Conservation (phyloP, 2,888 invertebrate genomes). For the Lysandra coridon region DNA sequence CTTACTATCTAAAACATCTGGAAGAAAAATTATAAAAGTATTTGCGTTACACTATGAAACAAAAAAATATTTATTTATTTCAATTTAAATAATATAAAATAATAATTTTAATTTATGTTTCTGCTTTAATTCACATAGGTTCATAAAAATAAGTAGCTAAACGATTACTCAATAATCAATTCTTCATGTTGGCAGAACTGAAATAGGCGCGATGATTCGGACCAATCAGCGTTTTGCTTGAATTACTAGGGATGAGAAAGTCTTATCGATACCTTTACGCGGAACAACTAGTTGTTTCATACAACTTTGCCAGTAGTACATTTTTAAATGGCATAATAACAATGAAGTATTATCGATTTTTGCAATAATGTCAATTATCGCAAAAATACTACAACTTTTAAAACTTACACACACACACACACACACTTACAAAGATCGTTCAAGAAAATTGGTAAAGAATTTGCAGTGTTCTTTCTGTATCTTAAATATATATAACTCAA, state of each 20-base stretch:
- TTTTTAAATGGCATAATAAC: too few relatives aligned
- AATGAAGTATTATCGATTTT: too few relatives aligned
- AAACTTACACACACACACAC: too few relatives aligned
- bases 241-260: slow-evolving; percentile 40
- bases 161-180: slow-evolving; percentile 39
- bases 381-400: too few relatives aligned
- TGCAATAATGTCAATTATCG: too few relatives aligned
- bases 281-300: neutral
- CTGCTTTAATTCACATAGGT: neutral
- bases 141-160: slow-evolving; percentile 37
- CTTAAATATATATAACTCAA: too few relatives aligned
- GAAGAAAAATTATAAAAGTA: slow-evolving; percentile 32
- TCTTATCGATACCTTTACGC: slow-evolving; percentile 22
- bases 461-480: too few relatives aligned
- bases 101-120: neutral
- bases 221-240: slow-evolving; percentile 57
- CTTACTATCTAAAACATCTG: slow-evolving; percentile 43
- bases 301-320: neutral
- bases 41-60: neutral
- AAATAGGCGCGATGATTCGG: slow-evolving; percentile 47
- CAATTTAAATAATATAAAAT: neutral
- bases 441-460: too few relatives aligned
- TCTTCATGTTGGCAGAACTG: slow-evolving; percentile 55
- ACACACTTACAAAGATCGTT: too few relatives aligned
- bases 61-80: neutral